phyloP scores from a whole-genome alignment of 2,888 invertebrate genomes.

The Alsophila aescularia region DNA sequence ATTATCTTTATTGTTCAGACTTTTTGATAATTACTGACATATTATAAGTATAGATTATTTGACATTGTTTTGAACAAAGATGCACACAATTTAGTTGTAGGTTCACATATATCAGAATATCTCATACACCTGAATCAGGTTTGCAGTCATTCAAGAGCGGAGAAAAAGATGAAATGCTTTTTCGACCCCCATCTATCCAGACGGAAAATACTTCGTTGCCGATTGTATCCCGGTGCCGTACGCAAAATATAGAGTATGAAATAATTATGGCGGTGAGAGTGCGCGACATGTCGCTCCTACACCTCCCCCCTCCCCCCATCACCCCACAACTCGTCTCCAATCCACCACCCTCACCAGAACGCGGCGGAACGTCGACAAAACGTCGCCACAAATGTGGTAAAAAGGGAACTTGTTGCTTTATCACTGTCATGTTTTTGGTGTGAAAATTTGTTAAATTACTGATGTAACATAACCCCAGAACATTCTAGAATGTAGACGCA shows the following conservation, averaged over 20 bases:
- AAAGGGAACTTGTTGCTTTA: constrained; percentile 80
- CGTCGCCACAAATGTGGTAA: constrained; percentile 71
- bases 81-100: background rate
- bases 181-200: constrained; percentile 54
- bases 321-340: constrained; percentile 40
- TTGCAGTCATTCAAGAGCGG: constrained; percentile 53
- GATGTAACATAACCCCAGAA: constrained; percentile 43
- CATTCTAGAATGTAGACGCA: constrained; percentile 40
- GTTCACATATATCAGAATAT: too few relatives aligned
- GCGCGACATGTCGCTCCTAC: constrained; percentile 55
- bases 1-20: too few relatives aligned
- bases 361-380: constrained; percentile 59
- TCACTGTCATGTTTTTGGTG: constrained; percentile 68
- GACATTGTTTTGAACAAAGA: background rate
- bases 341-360: constrained; percentile 40
- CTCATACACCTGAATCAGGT: constrained; percentile 18
- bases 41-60: background rate
- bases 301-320: constrained; percentile 33
- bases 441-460: constrained; percentile 58
- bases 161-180: constrained; percentile 49
- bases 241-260: constrained; percentile 76
- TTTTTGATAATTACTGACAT: too few relatives aligned
- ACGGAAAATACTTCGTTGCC: constrained; percentile 67
- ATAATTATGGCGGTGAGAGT: constrained; percentile 76
- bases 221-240: constrained; percentile 65